phyloP scores from a whole-genome alignment of 2,797 vertebrate species.

The Macropus fuliginosus region DNA sequence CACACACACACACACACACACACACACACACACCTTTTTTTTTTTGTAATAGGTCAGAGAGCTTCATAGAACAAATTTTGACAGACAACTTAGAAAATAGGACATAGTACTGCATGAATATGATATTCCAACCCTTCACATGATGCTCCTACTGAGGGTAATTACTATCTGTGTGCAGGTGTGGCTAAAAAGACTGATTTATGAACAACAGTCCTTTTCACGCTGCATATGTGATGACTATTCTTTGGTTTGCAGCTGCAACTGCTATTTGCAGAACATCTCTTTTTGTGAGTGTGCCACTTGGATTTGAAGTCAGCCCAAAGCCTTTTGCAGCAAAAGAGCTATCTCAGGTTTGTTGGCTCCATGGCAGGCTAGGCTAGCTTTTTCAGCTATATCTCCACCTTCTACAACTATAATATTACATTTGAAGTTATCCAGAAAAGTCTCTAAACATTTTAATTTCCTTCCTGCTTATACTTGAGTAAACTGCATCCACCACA shows the following conservation, averaged over 20 bases:
- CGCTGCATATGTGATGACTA: not conserved
- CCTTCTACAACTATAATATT: not conserved
- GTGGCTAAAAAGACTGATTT: slow-evolving; percentile 43
- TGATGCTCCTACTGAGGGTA: not conserved
- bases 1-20: not conserved
- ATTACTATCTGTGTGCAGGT: not conserved
- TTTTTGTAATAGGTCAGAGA: not conserved
- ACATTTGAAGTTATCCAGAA: not conserved
- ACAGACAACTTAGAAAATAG: slow-evolving; percentile 11
- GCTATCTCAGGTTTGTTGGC: not conserved
- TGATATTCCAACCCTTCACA: not conserved
- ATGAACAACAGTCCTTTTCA: slow-evolving; percentile 28
- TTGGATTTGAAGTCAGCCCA: slow-evolving; percentile 8
- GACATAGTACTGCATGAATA: not conserved
- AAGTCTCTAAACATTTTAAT: not conserved
- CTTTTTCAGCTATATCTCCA: not conserved
- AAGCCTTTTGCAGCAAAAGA: slow-evolving; percentile 17
- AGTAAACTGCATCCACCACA: not conserved
- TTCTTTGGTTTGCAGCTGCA: slow-evolving; percentile 45
- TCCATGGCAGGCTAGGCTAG: not conserved
- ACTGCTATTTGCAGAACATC: slow-evolving; percentile 14
- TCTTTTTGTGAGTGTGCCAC: slow-evolving; percentile 16
- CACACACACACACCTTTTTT: slow-evolving; percentile 5
- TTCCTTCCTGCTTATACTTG: not conserved
- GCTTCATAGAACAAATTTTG: not conserved